A percentile compares a stretch with the other conserved stretches of the same genome.
These are phyloP conservation scores for Petroica traversi DNA, from an alignment of 2,113 vertebrate species.

Conservation along the genomic window DNA sequence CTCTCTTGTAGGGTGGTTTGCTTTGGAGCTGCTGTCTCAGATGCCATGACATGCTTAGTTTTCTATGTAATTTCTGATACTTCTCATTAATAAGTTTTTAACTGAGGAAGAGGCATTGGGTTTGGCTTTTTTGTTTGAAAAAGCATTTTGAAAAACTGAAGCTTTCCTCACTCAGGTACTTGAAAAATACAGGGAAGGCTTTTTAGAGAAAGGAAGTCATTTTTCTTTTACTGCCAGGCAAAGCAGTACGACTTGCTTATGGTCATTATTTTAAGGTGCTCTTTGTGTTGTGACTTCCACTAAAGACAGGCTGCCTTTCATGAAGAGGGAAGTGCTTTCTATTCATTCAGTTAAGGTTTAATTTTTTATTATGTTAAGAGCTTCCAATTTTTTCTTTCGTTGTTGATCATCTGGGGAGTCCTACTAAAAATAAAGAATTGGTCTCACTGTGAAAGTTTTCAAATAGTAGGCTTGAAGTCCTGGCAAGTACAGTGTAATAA, in stretches of 20 bases:
- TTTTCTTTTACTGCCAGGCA: background rate
- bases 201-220: background rate
- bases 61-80: background rate
- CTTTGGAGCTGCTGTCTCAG: background rate
- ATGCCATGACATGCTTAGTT: accelerated
- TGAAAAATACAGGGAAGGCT: background rate
- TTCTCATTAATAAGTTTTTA: background rate
- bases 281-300: background rate
- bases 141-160: background rate
- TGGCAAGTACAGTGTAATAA: slow-evolving; percentile 1
- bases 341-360: background rate
- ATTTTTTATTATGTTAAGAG: background rate
- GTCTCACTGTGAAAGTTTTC: slow-evolving; percentile 1
- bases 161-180: background rate
- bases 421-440: slow-evolving; percentile 35
- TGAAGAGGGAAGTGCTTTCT: background rate
- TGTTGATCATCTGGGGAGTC: background rate
- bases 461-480: background rate
- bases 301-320: background rate
- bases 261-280: background rate
- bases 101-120: background rate
- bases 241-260: background rate
- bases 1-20: background rate
- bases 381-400: background rate
- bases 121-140: background rate